Base-by-base conservation (phyloP, 2,113 vertebrate species). In the Ictidomys tridecemlineatus region DNA sequence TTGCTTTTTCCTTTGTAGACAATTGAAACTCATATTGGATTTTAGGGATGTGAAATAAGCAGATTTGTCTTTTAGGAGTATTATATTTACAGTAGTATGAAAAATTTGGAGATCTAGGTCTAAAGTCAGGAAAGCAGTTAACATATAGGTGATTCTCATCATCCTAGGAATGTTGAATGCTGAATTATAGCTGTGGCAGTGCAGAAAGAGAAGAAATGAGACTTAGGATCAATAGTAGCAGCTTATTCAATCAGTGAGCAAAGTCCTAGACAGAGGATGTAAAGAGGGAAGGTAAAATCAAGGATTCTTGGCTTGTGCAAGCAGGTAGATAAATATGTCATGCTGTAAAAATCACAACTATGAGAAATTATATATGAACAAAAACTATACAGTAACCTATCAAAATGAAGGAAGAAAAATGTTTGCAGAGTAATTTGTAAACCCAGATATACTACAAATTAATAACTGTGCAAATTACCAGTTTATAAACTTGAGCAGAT, bases 401-500 rank as follows among this genome's bases (percentile, higher is more conserved):
- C 86, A 69, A 85, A 72, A 26, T 18, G 28, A 48, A 56, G 12
- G 42, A 58, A 32, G 53, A 72, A n/a, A 65, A 77, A 61, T 53
- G 24, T 2, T 13, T 82, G 14, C 20, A 58, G 20, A 22, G 56
- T 58, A 22, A 58, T 56, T 56, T 5, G 4, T 53, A 53, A 53
- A 53, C 14, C 53, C 53, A 53, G 53, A 53, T 94, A 97, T 85
- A 70, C 48, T 51, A 51, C 48, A 51, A 51, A 51, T 51, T 93
- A 32, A 3, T 9, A 8, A 32, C 58, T 91, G 18, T 91, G 34
- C 13, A 87, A 86, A 90, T 85, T 73, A 72, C 48, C 70, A 42
- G 51, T 85, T 96, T 87, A 74, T 90, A 88, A 89, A 6, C 70
- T 82, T 77, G 13, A 77, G 34, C n/a, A 89, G 56, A 56, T 88